Conservation (phyloP, 1,140 invertebrate species). For the Cherax destructor region DNA sequence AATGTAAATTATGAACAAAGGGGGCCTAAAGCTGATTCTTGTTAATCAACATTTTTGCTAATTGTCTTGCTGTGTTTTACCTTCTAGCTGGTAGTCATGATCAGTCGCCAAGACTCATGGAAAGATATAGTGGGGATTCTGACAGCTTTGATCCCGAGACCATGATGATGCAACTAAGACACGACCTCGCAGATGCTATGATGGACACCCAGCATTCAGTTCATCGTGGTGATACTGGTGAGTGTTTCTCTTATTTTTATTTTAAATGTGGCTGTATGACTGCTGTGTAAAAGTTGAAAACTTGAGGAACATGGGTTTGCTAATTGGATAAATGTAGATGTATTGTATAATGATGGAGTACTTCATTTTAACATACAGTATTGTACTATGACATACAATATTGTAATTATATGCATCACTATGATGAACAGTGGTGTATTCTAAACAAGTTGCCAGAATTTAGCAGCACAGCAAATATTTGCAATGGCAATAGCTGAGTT, state of each 20-base stretch:
- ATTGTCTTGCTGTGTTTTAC: constrained; percentile 57
- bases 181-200: constrained; percentile 96
- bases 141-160: constrained; percentile 75
- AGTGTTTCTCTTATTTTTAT: constrained; percentile 71
- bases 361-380: too few relatives aligned
- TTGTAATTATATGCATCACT: too few relatives aligned
- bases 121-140: constrained; percentile 82
- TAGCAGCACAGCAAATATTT: too few relatives aligned
- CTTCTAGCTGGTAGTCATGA: constrained; percentile 86
- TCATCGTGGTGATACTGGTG: constrained; percentile 79
- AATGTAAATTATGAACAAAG: too few relatives aligned
- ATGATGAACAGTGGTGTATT: too few relatives aligned
- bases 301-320: too few relatives aligned
- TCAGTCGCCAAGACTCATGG: constrained; percentile 89
- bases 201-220: constrained; percentile 83
- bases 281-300: neutral
- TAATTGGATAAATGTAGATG: too few relatives aligned
- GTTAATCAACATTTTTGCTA: constrained; percentile 32
- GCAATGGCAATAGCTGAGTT: too few relatives aligned
- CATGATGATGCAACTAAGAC: constrained; percentile 87
- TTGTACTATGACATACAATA: too few relatives aligned
- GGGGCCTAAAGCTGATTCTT: neutral
- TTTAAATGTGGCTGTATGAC: neutral
- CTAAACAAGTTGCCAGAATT: too few relatives aligned
- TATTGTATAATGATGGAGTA: too few relatives aligned